Percentiles rank a stretch among this genome's conserved stretches.
phyloP scores from a whole-genome alignment of 1,140 invertebrate species.

The Temnothorax nylanderi region DNA sequence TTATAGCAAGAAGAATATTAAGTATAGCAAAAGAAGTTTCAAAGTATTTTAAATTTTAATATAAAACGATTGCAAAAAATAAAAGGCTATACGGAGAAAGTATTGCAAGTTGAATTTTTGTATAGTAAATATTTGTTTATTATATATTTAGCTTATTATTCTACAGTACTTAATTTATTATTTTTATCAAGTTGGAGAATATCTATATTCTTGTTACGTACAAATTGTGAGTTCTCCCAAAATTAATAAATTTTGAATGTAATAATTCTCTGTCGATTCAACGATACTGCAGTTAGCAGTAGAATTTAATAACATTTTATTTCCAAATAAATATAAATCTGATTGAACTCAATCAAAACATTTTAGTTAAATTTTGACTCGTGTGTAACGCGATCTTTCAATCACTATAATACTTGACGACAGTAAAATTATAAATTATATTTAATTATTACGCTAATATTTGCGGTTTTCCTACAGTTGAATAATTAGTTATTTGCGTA shows the following conservation, averaged over 20 bases:
- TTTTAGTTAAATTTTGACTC: background rate
- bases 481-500: background rate
- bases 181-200: background rate
- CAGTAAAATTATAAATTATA: slow-evolving; percentile 21
- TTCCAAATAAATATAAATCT: slow-evolving; percentile 3
- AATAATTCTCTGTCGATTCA: background rate
- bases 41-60: background rate
- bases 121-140: background rate
- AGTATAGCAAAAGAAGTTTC: background rate
- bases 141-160: background rate
- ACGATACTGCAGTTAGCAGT: background rate
- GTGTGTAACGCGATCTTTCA: background rate
- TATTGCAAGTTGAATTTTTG: slow-evolving; percentile 25
- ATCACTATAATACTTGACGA: background rate
- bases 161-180: background rate
- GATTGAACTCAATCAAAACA: background rate
- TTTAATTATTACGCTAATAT: slow-evolving; percentile 7
- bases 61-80: background rate
- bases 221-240: background rate
- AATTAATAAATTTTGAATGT: slow-evolving; percentile 10
- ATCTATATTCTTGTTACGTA: background rate
- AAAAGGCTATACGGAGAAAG: background rate
- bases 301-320: background rate
- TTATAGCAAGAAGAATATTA: background rate
- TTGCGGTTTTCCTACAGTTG: background rate